phyloP scores from a whole-genome alignment of 2,113 vertebrate species.

The Psittacula cyanocephala region DNA sequence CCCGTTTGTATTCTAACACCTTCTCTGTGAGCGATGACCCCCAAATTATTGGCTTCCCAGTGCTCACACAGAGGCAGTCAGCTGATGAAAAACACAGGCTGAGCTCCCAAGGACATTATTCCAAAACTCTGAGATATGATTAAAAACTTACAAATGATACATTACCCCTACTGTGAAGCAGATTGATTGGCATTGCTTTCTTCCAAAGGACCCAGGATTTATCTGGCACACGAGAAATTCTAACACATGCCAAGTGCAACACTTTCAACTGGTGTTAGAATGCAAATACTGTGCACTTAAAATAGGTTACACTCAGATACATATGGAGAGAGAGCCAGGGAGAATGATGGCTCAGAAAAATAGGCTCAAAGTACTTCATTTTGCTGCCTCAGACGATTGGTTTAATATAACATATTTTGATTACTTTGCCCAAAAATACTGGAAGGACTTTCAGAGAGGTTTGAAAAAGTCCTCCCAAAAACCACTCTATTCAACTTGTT shows the following conservation, averaged over 20 bases:
- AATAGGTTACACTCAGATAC: not conserved
- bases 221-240: not conserved
- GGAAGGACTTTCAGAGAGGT: not conserved
- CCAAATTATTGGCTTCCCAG: not conserved
- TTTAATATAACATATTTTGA: not conserved
- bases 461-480: not conserved
- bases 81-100: not conserved
- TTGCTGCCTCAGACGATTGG: not conserved
- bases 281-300: not conserved
- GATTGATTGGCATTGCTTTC: not conserved
- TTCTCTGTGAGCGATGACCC: not conserved
- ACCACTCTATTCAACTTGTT: not conserved
- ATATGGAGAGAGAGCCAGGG: not conserved
- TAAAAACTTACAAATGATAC: not conserved
- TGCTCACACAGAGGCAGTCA: not conserved
- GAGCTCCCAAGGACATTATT: not conserved
- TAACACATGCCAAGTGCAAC: not conserved
- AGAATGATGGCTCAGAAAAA: not conserved
- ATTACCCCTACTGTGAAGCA: not conserved
- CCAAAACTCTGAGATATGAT: not conserved
- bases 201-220: not conserved
- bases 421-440: not conserved
- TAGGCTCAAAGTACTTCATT: not conserved
- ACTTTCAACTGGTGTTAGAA: not conserved
- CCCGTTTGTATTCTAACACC: not conserved